Percentiles rank a stretch among this genome's conserved stretches.
Conservation (phyloP, 2,888 invertebrate genomes). For the Sphaeridia pumilis region DNA sequence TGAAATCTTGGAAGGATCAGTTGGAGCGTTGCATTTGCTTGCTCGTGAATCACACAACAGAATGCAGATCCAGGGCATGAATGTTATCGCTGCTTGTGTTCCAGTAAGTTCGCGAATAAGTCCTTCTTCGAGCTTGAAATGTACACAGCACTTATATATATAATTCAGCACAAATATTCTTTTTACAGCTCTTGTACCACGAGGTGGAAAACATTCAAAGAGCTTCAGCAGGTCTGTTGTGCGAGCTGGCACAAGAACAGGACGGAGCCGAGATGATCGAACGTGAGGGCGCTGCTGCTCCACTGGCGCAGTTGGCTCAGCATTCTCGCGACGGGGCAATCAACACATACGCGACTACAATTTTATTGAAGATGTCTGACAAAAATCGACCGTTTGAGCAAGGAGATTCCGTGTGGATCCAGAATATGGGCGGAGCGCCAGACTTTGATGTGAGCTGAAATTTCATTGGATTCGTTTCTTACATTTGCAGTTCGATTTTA, state of each 20-base stretch:
- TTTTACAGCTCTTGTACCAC: conserved; percentile 90
- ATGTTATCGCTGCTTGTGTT: conserved; percentile 90
- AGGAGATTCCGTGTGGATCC: conserved; percentile 44
- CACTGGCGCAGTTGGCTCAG: conserved; percentile 83
- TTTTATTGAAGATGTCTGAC: conserved; percentile 94
- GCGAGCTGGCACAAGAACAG: conserved; percentile 90
- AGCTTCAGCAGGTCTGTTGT: conserved; percentile 91
- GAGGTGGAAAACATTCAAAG: conserved; percentile 96
- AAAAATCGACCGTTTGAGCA: conserved; percentile 72
- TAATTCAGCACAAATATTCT: too few species aligned
- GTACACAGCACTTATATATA: too few species aligned
- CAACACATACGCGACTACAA: conserved; percentile 95
- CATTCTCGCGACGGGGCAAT: conserved; percentile 97
- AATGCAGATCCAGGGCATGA: conserved; percentile 79
- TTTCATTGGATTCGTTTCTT: too few species aligned
- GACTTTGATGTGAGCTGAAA: too few species aligned
- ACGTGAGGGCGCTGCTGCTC: conserved; percentile 90
- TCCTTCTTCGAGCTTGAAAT: too few species aligned
- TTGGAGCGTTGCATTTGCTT: conserved; percentile 92
- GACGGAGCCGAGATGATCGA: conserved; percentile 97
- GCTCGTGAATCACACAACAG: conserved; percentile 89
- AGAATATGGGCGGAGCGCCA: conserved; percentile 68
- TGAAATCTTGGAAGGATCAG: conserved; percentile 96
- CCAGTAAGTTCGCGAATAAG: conserved; percentile 50
- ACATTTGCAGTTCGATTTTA: too few species aligned